Conservation (phyloP, 2,113 vertebrate genomes). For the Protomyctophum bolini region DNA sequence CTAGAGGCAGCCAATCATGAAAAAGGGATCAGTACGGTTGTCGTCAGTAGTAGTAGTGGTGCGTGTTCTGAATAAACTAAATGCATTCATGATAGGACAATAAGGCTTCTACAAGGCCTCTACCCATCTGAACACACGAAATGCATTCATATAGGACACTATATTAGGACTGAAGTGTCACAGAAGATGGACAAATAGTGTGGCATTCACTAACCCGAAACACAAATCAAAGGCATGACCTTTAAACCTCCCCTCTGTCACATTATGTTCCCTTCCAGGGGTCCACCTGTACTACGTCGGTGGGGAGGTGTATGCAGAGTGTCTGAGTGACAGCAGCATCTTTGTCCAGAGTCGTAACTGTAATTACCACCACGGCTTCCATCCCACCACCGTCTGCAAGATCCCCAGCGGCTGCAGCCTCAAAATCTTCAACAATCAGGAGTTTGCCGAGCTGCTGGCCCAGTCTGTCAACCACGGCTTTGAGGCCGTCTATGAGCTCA, state of each 20-base stretch:
- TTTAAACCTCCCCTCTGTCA: neutral
- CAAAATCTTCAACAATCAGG: constrained; percentile 99
- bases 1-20: too few relatives aligned
- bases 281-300: constrained; percentile 98
- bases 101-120: too few relatives aligned
- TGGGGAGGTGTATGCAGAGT: constrained; percentile 97
- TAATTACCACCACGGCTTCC: constrained; percentile 98
- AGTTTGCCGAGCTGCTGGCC: constrained; percentile 95
- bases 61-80: too few relatives aligned
- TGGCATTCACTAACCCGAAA: too few relatives aligned
- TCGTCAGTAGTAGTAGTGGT: too few relatives aligned
- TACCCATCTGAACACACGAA: too few relatives aligned
- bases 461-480: constrained; percentile 99
- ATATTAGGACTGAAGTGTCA: too few relatives aligned
- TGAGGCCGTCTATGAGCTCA: constrained; percentile 98
- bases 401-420: constrained; percentile 97
- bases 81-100: too few relatives aligned
- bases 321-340: constrained; percentile 98
- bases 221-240: too few relatives aligned
- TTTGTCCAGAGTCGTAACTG: constrained; percentile 99
- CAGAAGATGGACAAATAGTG: too few relatives aligned
- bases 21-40: too few relatives aligned
- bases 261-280: constrained; percentile 71
- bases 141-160: too few relatives aligned
- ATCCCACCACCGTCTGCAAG: constrained; percentile 98